A percentile compares a stretch with the other conserved stretches of the same genome.
These are phyloP conservation scores for Dendroctonus valens DNA, from an alignment of 1,140 invertebrate species.

Conservation along the genomic window DNA sequence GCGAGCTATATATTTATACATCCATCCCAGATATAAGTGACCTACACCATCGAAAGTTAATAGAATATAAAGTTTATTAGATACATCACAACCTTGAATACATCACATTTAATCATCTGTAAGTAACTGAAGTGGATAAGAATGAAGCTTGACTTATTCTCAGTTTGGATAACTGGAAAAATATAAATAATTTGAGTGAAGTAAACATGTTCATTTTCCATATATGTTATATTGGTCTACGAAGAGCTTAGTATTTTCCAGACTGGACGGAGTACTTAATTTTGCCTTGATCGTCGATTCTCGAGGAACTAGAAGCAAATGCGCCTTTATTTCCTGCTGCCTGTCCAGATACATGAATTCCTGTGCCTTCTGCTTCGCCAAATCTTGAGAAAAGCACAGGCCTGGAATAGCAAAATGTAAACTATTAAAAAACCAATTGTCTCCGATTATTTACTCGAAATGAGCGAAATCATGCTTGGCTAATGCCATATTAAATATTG, in stretches of 20 bases:
- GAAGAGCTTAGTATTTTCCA: constrained; percentile 41
- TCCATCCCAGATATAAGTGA: too few relatives aligned
- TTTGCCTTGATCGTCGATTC: constrained; percentile 42
- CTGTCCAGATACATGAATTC: constrained; percentile 40
- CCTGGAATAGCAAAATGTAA: constrained; percentile 36
- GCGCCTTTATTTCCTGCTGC: constrained; percentile 42
- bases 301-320: constrained; percentile 42
- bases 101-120: constrained; percentile 11
- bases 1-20: too few relatives aligned
- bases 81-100: constrained; percentile 3
- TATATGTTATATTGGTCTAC: not conserved
- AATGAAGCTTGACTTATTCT: not conserved
- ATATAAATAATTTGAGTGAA: not conserved
- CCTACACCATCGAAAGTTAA: too few relatives aligned
- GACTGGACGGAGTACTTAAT: constrained; percentile 44
- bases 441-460: too few relatives aligned
- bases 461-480: not conserved
- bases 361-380: constrained; percentile 42
- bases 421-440: too few relatives aligned
- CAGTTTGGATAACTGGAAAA: not conserved
- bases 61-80: too few relatives aligned
- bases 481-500: not conserved
- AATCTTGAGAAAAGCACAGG: constrained; percentile 41
- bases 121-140: not conserved
- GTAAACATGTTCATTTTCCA: not conserved